A percentile compares a stretch with the other conserved stretches of the same genome.
These are phyloP conservation scores for Schizaphis graminum DNA, from an alignment of 2,888 invertebrate genomes.

Conservation along the genomic window DNA sequence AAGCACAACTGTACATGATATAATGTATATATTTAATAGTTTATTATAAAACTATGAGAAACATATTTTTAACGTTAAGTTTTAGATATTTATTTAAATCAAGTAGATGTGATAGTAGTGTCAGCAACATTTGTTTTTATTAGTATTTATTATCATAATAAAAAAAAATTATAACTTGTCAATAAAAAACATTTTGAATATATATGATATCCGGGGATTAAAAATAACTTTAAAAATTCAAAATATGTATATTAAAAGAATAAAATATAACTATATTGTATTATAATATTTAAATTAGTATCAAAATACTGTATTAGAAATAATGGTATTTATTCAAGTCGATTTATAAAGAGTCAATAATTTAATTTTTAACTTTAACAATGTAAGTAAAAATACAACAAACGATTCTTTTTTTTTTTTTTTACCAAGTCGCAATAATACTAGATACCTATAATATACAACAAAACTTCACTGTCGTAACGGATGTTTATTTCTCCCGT, in stretches of 20 bases:
- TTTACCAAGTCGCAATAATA: neutral
- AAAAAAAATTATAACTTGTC: neutral
- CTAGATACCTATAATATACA: neutral
- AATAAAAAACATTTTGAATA: neutral
- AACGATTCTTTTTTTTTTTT: neutral
- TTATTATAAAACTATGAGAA: neutral
- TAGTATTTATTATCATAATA: neutral
- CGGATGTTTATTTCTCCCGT: conserved; percentile 27
- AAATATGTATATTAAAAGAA: neutral
- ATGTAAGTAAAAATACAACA: neutral
- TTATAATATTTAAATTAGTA: neutral
- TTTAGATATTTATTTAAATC: neutral
- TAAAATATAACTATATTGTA: neutral
- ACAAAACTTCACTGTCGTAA: conserved; percentile 30
- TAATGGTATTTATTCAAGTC: neutral
- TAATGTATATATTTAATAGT: neutral
- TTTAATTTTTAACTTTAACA: neutral
- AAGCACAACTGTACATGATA: neutral
- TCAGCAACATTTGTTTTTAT: neutral
- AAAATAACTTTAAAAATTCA: neutral
- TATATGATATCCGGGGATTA: neutral
- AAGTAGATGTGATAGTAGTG: neutral
- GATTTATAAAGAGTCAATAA: conserved; percentile 3
- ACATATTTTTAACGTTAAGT: neutral
- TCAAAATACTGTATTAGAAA: neutral